These are phyloP conservation scores for Gastrophysa polygoni DNA, from an alignment of 2,888 invertebrate genomes.

Conservation along the genomic window DNA sequence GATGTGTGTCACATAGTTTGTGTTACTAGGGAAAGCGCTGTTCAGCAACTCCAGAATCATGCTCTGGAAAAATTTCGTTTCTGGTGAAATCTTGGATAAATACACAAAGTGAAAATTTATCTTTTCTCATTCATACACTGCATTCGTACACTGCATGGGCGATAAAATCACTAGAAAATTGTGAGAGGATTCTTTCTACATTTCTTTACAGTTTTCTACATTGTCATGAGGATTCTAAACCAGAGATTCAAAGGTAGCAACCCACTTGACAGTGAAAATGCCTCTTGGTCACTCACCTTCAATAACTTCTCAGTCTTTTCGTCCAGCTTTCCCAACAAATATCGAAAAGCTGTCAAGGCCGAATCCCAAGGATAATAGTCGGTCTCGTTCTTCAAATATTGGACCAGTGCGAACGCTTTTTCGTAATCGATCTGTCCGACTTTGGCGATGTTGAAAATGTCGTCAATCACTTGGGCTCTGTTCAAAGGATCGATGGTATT, in stretches of 20 bases:
- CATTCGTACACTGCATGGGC: no score
- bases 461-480: slow-evolving; percentile 80
- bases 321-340: slow-evolving; percentile 36
- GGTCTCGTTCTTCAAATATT: slow-evolving; percentile 71
- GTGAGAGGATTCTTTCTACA: no score
- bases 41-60: slow-evolving; percentile 17
- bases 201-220: no score
- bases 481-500: slow-evolving; percentile 67
- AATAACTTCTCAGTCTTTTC: slow-evolving; percentile 22
- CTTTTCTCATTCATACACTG: no score
- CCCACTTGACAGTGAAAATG: no score
- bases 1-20: slow-evolving; percentile 52
- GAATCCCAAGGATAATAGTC: slow-evolving; percentile 82
- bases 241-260: no score
- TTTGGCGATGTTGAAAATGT: slow-evolving; percentile 76
- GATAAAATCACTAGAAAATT: no score
- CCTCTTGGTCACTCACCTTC: no score
- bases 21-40: slow-evolving; percentile 15
- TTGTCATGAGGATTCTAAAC: no score
- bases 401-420: slow-evolving; percentile 68
- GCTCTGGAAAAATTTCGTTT: slow-evolving; percentile 2
- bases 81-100: slow-evolving; percentile 11
- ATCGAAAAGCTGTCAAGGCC: slow-evolving; percentile 61
- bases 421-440: slow-evolving; percentile 66
- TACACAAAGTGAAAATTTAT: no score